phyloP scores from a whole-genome alignment of 2,797 vertebrate species.

The Lutjanus campechanus region DNA sequence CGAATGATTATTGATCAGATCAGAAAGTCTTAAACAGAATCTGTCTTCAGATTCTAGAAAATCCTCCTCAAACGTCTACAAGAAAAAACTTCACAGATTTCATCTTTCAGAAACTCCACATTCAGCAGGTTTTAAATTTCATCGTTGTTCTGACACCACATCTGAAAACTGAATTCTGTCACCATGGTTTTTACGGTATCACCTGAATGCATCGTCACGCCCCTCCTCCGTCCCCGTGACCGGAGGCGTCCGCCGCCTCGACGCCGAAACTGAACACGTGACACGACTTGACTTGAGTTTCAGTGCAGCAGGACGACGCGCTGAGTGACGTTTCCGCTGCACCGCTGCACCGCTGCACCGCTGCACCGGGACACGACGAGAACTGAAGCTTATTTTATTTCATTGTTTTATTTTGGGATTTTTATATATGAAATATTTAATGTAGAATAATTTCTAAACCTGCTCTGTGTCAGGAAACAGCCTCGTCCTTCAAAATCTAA shows the following conservation, averaged over 20 bases:
- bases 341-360: too few relatives aligned
- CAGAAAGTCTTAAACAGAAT: background rate
- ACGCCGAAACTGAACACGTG: conserved; percentile 3
- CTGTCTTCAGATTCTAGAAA: too few relatives aligned
- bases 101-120: too few relatives aligned
- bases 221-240: background rate
- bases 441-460: too few relatives aligned
- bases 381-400: too few relatives aligned
- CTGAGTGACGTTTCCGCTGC: background rate
- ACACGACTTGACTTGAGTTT: conserved; percentile 35
- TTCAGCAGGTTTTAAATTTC: too few relatives aligned
- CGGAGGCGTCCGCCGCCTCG: conserved; percentile 37
- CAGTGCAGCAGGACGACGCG: conserved; percentile 7
- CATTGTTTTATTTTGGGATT: too few relatives aligned
- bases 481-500: too few relatives aligned
- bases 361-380: background rate
- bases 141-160: too few relatives aligned
- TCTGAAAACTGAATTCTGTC: background rate
- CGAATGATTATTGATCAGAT: background rate
- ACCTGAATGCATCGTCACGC: conserved; percentile 45
- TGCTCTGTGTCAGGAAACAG: too few relatives aligned
- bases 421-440: too few relatives aligned
- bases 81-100: background rate
- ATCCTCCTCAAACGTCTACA: background rate
- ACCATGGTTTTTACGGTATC: background rate